Evolutionary conservation across 2,797 vertebrate genomes (phyloP).

Genomic region (Myoxocephalus aenaeus): DNA sequence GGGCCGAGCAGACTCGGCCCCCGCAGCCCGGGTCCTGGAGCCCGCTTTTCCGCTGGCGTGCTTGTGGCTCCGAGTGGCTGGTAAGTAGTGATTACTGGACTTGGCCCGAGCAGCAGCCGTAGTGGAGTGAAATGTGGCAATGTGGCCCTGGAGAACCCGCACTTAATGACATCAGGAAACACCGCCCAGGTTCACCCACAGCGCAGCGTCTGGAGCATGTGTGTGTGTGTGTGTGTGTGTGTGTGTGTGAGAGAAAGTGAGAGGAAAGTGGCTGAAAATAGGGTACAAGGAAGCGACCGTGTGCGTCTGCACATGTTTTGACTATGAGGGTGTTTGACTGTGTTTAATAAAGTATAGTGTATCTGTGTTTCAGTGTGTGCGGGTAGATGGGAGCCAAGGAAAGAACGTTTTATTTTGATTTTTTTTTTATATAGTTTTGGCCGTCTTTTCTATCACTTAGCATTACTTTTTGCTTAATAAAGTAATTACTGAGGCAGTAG

Average conservation of each 20-base stretch:
- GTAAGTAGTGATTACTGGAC: conserved; percentile 73
- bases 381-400: not conserved
- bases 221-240: conserved; percentile 56
- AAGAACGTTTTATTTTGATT: not conserved
- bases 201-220: conserved; percentile 48
- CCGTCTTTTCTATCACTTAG: too few relatives aligned
- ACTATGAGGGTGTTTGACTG: not conserved
- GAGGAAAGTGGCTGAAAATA: conserved; percentile 44
- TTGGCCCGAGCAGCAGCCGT: conserved; percentile 61
- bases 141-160: conserved; percentile 63
- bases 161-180: conserved; percentile 74
- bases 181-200: conserved; percentile 68
- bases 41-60: conserved; percentile 44
- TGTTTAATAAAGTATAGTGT: not conserved
- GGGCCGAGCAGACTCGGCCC: conserved; percentile 44
- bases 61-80: conserved; percentile 62
- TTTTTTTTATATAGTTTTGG: too few relatives aligned
- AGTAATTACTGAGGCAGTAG: not conserved
- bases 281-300: not conserved
- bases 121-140: conserved; percentile 66
- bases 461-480: not conserved
- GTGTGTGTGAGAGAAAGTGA: conserved; percentile 47
- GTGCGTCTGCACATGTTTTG: conserved; percentile 21
- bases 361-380: not conserved
- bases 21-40: conserved; percentile 22